Percentiles rank a stretch among this genome's conserved stretches.
Evolutionary conservation across 2,888 invertebrate species (phyloP).

Genomic region (Micoletzkya japonica): DNA sequence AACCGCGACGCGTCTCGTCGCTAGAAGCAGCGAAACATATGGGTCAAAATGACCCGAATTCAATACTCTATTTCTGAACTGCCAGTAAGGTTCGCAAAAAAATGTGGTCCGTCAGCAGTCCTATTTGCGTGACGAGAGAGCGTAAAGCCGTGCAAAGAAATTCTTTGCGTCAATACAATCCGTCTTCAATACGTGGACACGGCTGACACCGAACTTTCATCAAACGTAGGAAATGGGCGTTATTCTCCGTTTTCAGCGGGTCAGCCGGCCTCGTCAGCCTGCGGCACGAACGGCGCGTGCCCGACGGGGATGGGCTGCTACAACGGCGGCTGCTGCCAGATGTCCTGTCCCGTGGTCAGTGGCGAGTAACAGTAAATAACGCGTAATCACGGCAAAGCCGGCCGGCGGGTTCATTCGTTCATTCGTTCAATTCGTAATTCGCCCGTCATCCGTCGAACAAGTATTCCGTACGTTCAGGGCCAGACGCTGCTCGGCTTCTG

Average conservation of each 20-base stretch:
- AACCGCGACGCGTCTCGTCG: no score
- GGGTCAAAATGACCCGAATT: no score
- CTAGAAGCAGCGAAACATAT: no score
- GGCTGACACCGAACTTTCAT: not conserved
- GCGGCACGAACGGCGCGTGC: constrained; percentile 32
- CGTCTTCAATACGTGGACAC: not conserved
- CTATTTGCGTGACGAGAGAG: no score
- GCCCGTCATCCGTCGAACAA: not conserved
- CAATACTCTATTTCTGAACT: no score
- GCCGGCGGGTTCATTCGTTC: not conserved
- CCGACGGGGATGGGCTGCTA: constrained; percentile 49
- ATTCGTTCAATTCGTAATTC: not conserved
- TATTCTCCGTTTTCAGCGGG: constrained; percentile 35
- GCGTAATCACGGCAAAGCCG: not conserved
- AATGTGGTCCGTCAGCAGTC: no score
- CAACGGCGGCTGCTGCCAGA: constrained; percentile 59
- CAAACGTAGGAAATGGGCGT: not conserved
- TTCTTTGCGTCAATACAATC: no score
- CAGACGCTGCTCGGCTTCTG: constrained; percentile 48
- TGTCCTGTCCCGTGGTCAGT: constrained; percentile 47
- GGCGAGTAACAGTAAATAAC: not conserved
- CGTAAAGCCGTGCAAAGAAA: no score
- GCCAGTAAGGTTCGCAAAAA: no score
- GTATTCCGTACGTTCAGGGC: not conserved
- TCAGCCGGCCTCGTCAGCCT: constrained; percentile 39